A percentile compares a stretch with the other conserved stretches of the same genome.
Evolutionary conservation across 2,888 invertebrate species (phyloP).

Genomic region (Pseudococcus viburni): DNA sequence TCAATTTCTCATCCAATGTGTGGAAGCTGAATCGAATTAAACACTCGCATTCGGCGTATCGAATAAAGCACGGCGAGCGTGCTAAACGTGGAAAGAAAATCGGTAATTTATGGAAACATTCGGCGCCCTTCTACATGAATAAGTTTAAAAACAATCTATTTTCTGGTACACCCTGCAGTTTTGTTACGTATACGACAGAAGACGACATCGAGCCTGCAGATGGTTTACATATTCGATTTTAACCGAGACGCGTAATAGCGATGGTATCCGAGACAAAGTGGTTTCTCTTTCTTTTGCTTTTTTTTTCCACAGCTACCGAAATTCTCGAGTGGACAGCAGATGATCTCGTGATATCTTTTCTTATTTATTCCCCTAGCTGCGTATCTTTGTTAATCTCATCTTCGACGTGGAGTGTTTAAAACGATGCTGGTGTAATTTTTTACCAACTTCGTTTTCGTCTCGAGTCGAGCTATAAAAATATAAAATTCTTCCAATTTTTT

Average conservation of each 20-base stretch:
- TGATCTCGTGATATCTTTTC: neutral
- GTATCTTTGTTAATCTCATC: neutral
- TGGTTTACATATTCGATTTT: conserved; percentile 47
- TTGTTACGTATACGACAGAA: neutral
- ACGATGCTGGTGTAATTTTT: neutral
- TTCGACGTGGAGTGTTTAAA: neutral
- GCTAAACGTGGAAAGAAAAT: neutral
- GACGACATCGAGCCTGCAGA: neutral
- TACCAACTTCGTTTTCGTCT: neutral
- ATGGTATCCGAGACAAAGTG: conserved; percentile 25
- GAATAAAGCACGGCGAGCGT: neutral
- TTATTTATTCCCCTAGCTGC: neutral
- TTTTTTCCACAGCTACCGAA: conserved; percentile 24
- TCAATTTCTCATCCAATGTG: neutral
- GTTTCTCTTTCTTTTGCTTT: neutral
- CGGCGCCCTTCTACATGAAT: conserved; percentile 37
- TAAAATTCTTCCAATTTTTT: neutral
- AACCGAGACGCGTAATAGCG: conserved; percentile 33
- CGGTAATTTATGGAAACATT: conserved; percentile 38
- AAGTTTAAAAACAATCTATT: conserved; percentile 39
- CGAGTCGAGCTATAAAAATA: neutral
- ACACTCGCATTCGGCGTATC: neutral
- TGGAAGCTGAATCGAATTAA: conserved; percentile 37
- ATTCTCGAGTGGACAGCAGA: conserved; percentile 36
- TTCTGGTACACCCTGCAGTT: conserved; percentile 43